Base-by-base conservation (phyloP, 1,140 invertebrate species). In the Lepidurus arcticus region DNA sequence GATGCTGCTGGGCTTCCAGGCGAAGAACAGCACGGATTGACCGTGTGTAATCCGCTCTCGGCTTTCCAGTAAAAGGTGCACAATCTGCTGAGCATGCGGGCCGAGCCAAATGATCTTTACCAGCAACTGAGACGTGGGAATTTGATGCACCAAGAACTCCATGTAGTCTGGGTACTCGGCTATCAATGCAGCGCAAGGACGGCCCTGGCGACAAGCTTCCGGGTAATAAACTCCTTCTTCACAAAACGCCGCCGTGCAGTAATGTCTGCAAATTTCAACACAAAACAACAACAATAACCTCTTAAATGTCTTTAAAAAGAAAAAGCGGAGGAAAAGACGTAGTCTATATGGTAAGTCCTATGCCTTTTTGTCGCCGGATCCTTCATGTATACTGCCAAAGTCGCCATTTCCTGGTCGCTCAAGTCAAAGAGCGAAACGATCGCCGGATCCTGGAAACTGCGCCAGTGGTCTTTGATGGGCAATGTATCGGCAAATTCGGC, bases 41-140 rank as follows among this genome's bases (percentile, higher is more conserved):
- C 81, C 81, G 11, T 78, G 73, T n/a, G 82, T 43, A 42, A 81
- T 21, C 8, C 81, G 47, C 74, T 76, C 78, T 79, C 85, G 86
- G 47, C 84, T 83, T 5, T 81, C 81, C 5, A 85, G 85, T 47
- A 90, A 81, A 44, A 84, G 82, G 43, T 87, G 82, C 0, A 87
- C 84, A 0, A 89, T 84, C 8, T 84, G 74, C 76, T 84, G 85
- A 42, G 91, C 83, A 79, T 89, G 85, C 0, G 86, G 81, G 5
- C 90, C 91, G 1, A 92, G 82, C 90, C 90, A 92, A n/a, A 87
- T 82, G 0, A 92, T 87, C 81, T 88, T 88, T 0, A 90, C 87
- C 73, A 86, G 87, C 2, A 90, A 82, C 26, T 87, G 85, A 42
- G 88, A 82, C 53, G 86, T 81, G 7, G 86, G 82, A 45, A 91